Base-by-base conservation (phyloP, 2,797 vertebrate genomes). In the Ctenosaura bakeri region DNA sequence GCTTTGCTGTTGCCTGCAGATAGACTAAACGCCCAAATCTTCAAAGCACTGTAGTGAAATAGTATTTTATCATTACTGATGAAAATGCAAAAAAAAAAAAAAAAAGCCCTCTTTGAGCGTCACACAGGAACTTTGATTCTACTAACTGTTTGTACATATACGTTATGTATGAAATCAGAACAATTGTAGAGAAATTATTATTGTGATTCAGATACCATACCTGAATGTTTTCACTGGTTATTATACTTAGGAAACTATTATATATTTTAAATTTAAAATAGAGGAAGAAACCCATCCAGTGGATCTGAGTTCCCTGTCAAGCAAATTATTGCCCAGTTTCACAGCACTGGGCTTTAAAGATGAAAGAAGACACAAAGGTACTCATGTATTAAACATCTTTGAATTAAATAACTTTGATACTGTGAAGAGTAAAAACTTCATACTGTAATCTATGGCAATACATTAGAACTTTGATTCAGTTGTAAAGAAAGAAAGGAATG, bases 331-430 rank as follows among this genome's bases (percentile, higher is more conserved):
- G 56, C 99, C 99, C 32, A 98, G 98, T 90, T 98, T 99, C 94
- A 99, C 99, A n/a, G 98, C 99, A 0, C 90, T 99, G 89, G 99
- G 99, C 78, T 99, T 99, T 94, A 99, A 99, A 97, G 99, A 99
- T 66, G 99, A 99, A 94, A 97, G 99, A 76, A 98, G 98, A 95
- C 98, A 98, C 95, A 99, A 98, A 97, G 99, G 99, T 98, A 95
- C 92, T 35, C 32, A 42, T 8, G 1, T 18, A 66, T 26, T 46
- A 42, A 64, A 59, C 0, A 32, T 5, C 7, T 81, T 46, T 64
- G 50, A 56, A 20, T 35, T 32, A 90, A 38, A 50, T 38, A 35
- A 59, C 6, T 16, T 86, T 88, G 2, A 54, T 54, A 42, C 78
- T 62, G 24, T 62, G 7, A 74, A 35, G 54, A 50, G 35, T 26